phyloP scores from a whole-genome alignment of 2,888 invertebrate genomes.

The Drosophila ezoana region DNA sequence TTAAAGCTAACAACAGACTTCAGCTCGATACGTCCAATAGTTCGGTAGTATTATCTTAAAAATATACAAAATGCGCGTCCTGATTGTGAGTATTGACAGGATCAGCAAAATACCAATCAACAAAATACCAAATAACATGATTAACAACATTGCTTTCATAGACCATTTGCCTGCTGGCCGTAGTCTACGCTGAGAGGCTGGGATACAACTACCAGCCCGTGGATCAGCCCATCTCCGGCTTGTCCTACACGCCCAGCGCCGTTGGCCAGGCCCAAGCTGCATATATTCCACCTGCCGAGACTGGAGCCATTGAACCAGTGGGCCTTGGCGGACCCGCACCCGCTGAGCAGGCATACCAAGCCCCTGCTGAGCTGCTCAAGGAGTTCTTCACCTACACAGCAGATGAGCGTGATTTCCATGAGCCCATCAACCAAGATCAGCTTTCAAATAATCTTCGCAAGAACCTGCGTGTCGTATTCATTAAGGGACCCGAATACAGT shows the following conservation, averaged over 20 bases:
- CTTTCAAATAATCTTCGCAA: conserved; percentile 60
- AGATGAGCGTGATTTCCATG: conserved; percentile 76
- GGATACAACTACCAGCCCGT: conserved; percentile 78
- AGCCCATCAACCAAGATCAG: conserved; percentile 62
- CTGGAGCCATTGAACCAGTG: conserved; percentile 7
- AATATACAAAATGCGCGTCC: conserved; percentile 65
- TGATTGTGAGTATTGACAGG: conserved; percentile 62
- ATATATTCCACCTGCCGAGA: conserved; percentile 37
- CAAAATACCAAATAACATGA: background rate
- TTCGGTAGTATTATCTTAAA: conserved; percentile 51
- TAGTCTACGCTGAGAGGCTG: conserved; percentile 59
- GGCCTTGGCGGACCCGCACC: background rate
- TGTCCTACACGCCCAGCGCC: conserved; percentile 44
- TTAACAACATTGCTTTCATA: conserved; percentile 3
- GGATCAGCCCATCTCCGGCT: conserved; percentile 45
- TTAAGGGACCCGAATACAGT: conserved; percentile 82
- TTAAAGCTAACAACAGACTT: conserved; percentile 53
- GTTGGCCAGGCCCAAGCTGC: conserved; percentile 35
- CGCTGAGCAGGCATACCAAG: conserved; percentile 41
- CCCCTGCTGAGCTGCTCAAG: conserved; percentile 72
- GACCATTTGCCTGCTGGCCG: conserved; percentile 68
- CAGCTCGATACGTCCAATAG: conserved; percentile 41
- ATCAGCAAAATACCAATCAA: background rate
- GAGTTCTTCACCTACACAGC: conserved; percentile 82
- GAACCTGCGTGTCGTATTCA: conserved; percentile 83